Evolutionary conservation across 2,888 invertebrate genomes (phyloP).

Genomic region (Cistogaster globosa): DNA sequence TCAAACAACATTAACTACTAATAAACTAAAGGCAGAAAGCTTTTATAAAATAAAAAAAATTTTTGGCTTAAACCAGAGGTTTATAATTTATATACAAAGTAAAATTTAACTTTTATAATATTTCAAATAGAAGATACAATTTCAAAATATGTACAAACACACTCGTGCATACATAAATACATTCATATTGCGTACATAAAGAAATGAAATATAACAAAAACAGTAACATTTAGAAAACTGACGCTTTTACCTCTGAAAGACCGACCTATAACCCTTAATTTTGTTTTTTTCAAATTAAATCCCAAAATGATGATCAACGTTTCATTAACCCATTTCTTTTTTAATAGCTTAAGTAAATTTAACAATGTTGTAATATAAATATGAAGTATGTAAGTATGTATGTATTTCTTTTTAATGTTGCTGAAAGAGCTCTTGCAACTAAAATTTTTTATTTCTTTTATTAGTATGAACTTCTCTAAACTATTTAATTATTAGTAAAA

Average conservation of each 20-base stretch:
- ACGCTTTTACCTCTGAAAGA: not conserved
- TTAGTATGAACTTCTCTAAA: too few relatives aligned
- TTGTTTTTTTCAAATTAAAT: constrained; percentile 1
- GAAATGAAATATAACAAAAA: constrained; percentile 13
- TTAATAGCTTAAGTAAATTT: constrained; percentile 2
- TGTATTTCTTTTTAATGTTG: too few relatives aligned
- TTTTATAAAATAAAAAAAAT: constrained; percentile 50
- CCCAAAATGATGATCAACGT: not conserved
- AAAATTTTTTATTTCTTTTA: too few relatives aligned
- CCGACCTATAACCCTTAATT: constrained; percentile 29
- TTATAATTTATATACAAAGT: not conserved
- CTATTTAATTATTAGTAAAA: too few relatives aligned
- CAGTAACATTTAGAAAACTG: not conserved
- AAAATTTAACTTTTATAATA: not conserved
- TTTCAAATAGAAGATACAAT: constrained; percentile 5
- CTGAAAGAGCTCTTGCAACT: too few relatives aligned
- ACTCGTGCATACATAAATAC: too few relatives aligned
- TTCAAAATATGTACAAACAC: constrained; percentile 40
- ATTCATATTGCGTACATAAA: too few relatives aligned
- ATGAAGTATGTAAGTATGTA: not conserved
- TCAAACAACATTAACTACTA: constrained; percentile 48
- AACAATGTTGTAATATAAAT: not conserved
- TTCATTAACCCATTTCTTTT: constrained; percentile 29
- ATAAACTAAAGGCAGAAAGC: constrained; percentile 16
- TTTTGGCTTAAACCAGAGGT: constrained; percentile 55